Base-by-base conservation (phyloP, 2,113 vertebrate genomes). In the Paramisgurnus dabryanus region DNA sequence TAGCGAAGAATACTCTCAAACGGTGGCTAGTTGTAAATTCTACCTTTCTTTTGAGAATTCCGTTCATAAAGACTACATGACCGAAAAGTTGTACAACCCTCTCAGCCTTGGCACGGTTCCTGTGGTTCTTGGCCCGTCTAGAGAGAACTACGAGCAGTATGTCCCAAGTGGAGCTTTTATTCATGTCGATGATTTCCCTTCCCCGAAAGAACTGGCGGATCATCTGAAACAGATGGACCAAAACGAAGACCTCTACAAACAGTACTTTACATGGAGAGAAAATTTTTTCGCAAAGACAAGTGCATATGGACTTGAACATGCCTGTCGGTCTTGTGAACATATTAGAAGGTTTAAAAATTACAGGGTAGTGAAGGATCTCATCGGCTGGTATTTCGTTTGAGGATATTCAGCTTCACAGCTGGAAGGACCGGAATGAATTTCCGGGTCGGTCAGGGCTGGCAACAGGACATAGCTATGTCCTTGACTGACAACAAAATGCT, bases 41-140 rank as follows among this genome's bases (percentile, higher is more conserved):
- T 95, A 95, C 78, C 91, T 95, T 81, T 94, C 95, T 2, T 95
- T 95, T 85, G 94, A 95, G 91, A 95, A 95, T 79, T 95, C 95
- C 49, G 92, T 95, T 78, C 92, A 95, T 82, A 94, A 91, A 89
- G 94, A 95, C 91, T 95, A 95, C 76, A 94, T 96, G 74, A 95
- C 95, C 3, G 95, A 96, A 86, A 96, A 96, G 90, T 88, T 96
- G 78, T 95, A 91, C 73, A 93, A 92, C 53, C 93, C 94, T 70
- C 84, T 96, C 79, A 78, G 84, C 11, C 87, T 92, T 0, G 94
- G 94, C 61, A 93, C 92, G 6, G 93, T 96, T 22, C 95, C 95
- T 17, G 84, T 96, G 17, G 94, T 95, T 80, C 53, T 96, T n/a
- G 95, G 95, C 3, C 93, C 95, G 34, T 80, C 93, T 47, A 95